phyloP scores from a whole-genome alignment of 2,797 vertebrate species.

The Poliocrania exsul region DNA sequence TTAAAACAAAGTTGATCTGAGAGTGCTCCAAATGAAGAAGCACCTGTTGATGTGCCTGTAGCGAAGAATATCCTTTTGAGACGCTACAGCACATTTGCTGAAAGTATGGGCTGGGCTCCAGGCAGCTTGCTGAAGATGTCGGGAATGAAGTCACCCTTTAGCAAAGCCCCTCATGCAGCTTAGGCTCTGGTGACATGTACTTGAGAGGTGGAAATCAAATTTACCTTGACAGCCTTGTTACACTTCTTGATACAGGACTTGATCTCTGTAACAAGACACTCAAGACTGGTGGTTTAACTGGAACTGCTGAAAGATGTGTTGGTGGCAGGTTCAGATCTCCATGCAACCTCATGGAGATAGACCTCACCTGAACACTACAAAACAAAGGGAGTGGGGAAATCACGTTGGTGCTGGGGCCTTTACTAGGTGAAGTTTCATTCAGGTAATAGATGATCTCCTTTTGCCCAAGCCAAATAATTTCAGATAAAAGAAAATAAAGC shows the following conservation, averaged over 20 bases:
- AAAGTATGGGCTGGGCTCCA: background rate
- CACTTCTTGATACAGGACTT: accelerated
- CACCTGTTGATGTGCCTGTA: background rate
- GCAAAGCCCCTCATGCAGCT: background rate
- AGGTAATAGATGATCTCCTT: background rate
- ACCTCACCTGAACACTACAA: background rate
- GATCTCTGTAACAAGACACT: background rate
- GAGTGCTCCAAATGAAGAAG: background rate
- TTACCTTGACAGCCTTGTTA: background rate
- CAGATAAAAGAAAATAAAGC: background rate
- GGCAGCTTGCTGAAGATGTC: background rate
- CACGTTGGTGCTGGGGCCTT: background rate
- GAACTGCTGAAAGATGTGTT: background rate
- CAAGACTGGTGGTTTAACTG: background rate
- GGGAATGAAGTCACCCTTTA: background rate
- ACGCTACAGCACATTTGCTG: background rate
- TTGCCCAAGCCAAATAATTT: background rate
- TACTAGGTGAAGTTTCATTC: background rate
- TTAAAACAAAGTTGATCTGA: background rate
- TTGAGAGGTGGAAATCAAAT: background rate
- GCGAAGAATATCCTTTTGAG: background rate
- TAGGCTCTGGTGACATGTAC: background rate
- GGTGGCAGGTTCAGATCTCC: background rate
- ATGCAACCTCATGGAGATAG: background rate
- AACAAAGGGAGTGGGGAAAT: background rate